Conservation (phyloP, 2,797 vertebrate genomes). For the Sparidentex hasta region DNA sequence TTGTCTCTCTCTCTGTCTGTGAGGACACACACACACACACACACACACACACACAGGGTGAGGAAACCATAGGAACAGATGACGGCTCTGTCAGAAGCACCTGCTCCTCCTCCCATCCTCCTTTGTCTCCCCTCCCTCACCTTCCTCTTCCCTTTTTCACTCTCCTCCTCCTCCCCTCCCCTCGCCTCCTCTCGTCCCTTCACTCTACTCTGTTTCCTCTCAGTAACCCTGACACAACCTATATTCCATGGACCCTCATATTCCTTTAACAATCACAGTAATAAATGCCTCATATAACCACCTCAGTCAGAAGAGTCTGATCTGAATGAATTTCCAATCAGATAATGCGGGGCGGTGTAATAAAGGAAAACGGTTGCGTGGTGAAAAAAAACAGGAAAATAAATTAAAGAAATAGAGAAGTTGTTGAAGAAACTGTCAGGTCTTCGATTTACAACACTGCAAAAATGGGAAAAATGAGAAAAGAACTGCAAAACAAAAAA, state of each 20-base stretch:
- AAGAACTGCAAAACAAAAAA: background rate
- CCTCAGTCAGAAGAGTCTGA: too few species aligned
- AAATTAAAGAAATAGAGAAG: background rate
- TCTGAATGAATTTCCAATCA: too few species aligned
- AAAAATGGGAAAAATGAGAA: background rate
- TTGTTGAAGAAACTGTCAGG: too few species aligned
- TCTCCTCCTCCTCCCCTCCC: background rate
- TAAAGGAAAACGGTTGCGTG: too few species aligned
- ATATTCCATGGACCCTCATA: too few species aligned
- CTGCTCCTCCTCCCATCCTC: conserved; percentile 58
- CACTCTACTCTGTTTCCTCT: background rate
- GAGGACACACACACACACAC: conserved; percentile 11
- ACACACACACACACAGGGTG: conserved; percentile 25
- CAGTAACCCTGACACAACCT: background rate
- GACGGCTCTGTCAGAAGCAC: conserved; percentile 66
- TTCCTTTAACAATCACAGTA: too few species aligned
- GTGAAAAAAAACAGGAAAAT: background rate
- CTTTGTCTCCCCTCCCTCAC: conserved; percentile 29
- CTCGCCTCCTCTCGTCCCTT: background rate
- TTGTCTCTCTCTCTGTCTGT: conserved; percentile 11
- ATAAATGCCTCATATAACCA: too few species aligned
- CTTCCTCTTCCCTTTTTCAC: conserved; percentile 6
- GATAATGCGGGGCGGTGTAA: too few species aligned
- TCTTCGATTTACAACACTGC: too few species aligned
- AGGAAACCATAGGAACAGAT: conserved; percentile 65